Conservation (phyloP, 2,888 invertebrate species). For the Meta bourneti region DNA sequence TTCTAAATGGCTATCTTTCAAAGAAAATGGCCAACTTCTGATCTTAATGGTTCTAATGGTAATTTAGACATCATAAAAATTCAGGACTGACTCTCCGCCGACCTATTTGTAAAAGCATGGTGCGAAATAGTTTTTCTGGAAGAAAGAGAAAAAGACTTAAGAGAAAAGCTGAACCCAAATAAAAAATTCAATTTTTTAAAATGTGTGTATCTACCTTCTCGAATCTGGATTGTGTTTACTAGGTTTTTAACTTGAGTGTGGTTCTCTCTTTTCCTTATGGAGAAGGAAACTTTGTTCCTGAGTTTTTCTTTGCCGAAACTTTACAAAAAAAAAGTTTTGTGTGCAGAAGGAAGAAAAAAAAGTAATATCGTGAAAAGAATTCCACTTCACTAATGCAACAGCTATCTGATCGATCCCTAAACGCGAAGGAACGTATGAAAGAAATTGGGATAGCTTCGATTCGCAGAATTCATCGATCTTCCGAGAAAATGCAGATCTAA, state of each 20-base stretch:
- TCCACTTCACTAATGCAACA: conserved; percentile 41
- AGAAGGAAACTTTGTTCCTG: background rate
- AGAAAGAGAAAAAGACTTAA: background rate
- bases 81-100: background rate
- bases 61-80: background rate
- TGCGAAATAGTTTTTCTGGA: background rate
- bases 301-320: background rate
- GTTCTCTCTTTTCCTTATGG: background rate
- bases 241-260: background rate
- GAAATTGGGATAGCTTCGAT: background rate
- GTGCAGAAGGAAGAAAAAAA: conserved; percentile 13
- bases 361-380: conserved; percentile 49
- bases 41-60: conserved; percentile 29
- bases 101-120: background rate
- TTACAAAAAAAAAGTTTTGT: background rate
- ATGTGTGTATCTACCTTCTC: background rate
- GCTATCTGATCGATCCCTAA: conserved; percentile 32
- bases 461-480: background rate
- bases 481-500: background rate
- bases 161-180: background rate
- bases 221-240: background rate
- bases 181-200: background rate
- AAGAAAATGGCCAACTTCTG: background rate
- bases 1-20: background rate
- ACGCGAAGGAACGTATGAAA: conserved; percentile 14